phyloP scores from a whole-genome alignment of 2,888 invertebrate genomes.

The Aradus depressus region DNA sequence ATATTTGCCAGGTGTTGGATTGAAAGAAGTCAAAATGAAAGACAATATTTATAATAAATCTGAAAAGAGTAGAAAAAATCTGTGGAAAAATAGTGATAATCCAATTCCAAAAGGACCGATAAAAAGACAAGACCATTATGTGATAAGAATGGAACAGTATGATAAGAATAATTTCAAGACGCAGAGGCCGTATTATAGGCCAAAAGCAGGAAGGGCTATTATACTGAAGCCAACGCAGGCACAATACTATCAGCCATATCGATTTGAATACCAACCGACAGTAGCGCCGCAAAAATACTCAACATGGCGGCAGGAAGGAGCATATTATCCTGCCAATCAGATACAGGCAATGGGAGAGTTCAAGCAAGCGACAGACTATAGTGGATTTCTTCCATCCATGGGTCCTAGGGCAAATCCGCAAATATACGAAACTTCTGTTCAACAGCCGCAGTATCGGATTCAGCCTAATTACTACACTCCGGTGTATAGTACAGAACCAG shows the following conservation, averaged over 20 bases:
- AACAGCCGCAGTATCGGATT: not conserved
- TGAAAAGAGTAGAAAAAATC: constrained; percentile 3
- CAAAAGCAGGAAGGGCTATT: not conserved
- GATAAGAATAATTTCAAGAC: not conserved
- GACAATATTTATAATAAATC: constrained; percentile 1
- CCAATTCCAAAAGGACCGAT: not conserved
- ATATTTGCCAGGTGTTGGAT: constrained; percentile 24
- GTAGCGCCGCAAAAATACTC: not conserved
- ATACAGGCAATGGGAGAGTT: constrained; percentile 11
- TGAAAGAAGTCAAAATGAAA: constrained; percentile 28
- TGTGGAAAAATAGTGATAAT: constrained; percentile 9
- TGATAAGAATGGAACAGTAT: not conserved
- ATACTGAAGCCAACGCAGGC: constrained; percentile 1
- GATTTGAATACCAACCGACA: constrained; percentile 4
- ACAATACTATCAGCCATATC: constrained; percentile 6
- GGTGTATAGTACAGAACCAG: constrained; percentile 5
- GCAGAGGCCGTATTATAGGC: not conserved
- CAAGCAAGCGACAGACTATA: constrained; percentile 13
- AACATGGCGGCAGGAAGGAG: constrained; percentile 1
- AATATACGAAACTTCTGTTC: not conserved
- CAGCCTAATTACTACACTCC: constrained; percentile 3
- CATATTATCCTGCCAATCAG: not conserved
- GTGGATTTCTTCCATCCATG: constrained; percentile 33
- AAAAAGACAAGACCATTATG: not conserved
- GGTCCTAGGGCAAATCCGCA: constrained; percentile 30